Evolutionary conservation across 2,113 vertebrate species (phyloP).

Genomic region (Glaucomys volans): DNA sequence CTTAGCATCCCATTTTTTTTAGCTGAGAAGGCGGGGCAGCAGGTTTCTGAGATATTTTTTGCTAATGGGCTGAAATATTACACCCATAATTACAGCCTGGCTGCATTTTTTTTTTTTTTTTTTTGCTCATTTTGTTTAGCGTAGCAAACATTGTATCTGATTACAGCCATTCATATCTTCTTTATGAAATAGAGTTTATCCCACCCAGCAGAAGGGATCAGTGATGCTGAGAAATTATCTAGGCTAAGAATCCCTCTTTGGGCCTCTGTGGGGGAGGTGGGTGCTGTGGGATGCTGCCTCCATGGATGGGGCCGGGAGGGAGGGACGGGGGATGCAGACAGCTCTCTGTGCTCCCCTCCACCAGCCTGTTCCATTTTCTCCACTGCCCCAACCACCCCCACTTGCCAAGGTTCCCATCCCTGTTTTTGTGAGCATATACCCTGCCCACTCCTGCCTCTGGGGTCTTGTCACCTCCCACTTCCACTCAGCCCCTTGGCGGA

Average conservation of each 20-base stretch:
- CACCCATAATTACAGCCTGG: slow-evolving; percentile 82
- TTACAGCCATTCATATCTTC: slow-evolving; percentile 81
- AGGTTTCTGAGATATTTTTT: slow-evolving; percentile 82
- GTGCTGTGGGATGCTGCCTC: background rate
- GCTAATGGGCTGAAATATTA: slow-evolving; percentile 85
- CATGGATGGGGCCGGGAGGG: background rate
- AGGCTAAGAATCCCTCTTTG: background rate
- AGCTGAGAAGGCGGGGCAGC: slow-evolving; percentile 73
- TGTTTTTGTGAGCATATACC: fast-evolving
- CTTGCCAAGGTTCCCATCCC: fast-evolving
- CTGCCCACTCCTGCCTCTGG: background rate
- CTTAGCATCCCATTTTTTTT: slow-evolving; percentile 70
- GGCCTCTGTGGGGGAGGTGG: background rate
- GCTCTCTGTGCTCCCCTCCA: fast-evolving
- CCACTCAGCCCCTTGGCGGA: too few relatives aligned
- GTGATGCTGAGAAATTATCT: slow-evolving; percentile 9
- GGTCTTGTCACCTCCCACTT: background rate
- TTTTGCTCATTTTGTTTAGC: slow-evolving; percentile 81
- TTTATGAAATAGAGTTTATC: slow-evolving; percentile 73
- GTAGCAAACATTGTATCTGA: slow-evolving; percentile 81
- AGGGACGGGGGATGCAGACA: background rate
- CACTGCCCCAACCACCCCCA: too few relatives aligned
- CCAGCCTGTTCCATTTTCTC: background rate
- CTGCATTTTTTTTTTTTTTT: slow-evolving; percentile 71
- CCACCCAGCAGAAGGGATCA: slow-evolving; percentile 57